Percentiles rank a stretch among this genome's conserved stretches.
These are phyloP conservation scores for Hemistola chrysoprasaria DNA, from an alignment of 2,888 invertebrate genomes.

Conservation along the genomic window DNA sequence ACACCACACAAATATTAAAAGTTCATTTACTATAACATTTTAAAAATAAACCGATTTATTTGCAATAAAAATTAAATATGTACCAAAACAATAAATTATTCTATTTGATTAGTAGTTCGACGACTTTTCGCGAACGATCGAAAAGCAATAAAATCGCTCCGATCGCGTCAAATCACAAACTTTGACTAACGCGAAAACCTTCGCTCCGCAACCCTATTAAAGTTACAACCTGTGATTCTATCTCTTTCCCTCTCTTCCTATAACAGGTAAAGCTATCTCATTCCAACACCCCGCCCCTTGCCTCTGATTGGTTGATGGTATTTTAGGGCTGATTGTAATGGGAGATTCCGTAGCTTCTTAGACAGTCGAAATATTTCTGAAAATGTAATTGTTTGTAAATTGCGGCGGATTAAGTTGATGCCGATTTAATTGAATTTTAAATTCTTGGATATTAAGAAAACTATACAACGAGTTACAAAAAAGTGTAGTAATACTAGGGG, in stretches of 20 bases:
- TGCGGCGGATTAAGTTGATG: slow-evolving; percentile 10
- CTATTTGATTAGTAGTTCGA: neutral
- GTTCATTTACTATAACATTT: too few species aligned
- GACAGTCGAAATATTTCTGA: slow-evolving; percentile 14
- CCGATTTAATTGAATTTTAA: slow-evolving; percentile 4
- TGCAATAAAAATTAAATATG: too few species aligned
- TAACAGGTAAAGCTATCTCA: slow-evolving; percentile 30
- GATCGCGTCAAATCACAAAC: slow-evolving; percentile 37
- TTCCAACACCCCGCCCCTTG: slow-evolving; percentile 46
- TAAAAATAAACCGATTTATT: too few species aligned
- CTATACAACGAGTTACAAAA: too few species aligned
- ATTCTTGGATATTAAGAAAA: too few species aligned
- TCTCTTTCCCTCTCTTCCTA: slow-evolving; percentile 31
- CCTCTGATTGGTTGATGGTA: slow-evolving; percentile 40
- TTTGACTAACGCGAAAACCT: slow-evolving; percentile 42
- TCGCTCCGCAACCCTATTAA: slow-evolving; percentile 40
- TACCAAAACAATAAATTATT: neutral
- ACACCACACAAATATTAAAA: slow-evolving; percentile 15
- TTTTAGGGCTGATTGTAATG: slow-evolving; percentile 26
- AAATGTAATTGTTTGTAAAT: slow-evolving; percentile 23
- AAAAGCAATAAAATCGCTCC: slow-evolving; percentile 19
- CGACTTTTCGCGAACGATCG: slow-evolving; percentile 12
- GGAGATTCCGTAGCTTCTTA: neutral
- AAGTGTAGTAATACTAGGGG: too few species aligned
- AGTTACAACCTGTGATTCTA: slow-evolving; percentile 26